Conservation (phyloP, 2,113 vertebrate genomes). For the Ursus arctos region DNA sequence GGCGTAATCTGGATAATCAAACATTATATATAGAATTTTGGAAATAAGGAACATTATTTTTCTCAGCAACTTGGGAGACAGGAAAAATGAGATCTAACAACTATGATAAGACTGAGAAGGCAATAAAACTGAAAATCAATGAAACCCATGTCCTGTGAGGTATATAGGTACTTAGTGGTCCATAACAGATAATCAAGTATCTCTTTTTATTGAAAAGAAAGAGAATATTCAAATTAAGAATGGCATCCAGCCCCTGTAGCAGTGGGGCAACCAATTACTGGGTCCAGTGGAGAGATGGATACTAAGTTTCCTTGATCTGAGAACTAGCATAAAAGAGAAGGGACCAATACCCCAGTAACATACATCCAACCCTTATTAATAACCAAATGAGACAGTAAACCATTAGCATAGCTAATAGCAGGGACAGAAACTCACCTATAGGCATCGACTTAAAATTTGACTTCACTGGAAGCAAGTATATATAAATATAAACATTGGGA, state of each 20-base stretch:
- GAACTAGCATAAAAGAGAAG: neutral
- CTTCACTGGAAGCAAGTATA: neutral
- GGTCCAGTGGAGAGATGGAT: neutral
- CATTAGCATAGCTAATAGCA: neutral
- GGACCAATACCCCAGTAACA: neutral
- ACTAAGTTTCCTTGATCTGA: neutral
- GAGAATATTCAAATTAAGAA: neutral
- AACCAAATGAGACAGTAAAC: neutral
- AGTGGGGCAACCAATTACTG: neutral
- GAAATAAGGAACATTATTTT: neutral
- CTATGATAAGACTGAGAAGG: neutral
- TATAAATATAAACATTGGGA: neutral
- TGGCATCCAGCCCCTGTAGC: neutral
- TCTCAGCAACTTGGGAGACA: fast-evolving
- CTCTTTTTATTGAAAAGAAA: neutral
- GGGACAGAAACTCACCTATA: neutral
- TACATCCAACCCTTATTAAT: neutral
- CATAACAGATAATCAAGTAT: neutral
- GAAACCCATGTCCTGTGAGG: neutral
- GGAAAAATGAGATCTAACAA: neutral
- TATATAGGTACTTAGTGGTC: neutral
- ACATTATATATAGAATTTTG: neutral
- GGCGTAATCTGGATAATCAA: neutral
- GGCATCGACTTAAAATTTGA: neutral
- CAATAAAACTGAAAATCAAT: neutral